phyloP scores from a whole-genome alignment of 2,113 vertebrate species.

The Ciconia stormi region DNA sequence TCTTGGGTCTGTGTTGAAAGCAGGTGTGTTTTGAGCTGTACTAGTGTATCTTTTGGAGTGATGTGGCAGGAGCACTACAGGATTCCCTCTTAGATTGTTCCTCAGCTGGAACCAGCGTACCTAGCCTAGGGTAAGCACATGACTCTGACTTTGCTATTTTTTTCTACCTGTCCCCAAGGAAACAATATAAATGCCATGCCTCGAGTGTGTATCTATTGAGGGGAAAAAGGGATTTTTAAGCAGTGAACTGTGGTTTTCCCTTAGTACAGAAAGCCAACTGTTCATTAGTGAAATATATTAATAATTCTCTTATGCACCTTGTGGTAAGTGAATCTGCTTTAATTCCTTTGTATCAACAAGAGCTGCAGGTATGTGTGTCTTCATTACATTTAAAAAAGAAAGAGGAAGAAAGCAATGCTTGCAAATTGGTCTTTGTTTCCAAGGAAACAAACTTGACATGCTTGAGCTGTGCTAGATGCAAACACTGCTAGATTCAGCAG shows the following conservation, averaged over 20 bases:
- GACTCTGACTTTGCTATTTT: background rate
- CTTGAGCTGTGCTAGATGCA: conserved; percentile 54
- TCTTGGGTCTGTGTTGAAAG: background rate
- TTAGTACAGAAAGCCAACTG: background rate
- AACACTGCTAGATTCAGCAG: conserved; percentile 27
- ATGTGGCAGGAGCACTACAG: background rate
- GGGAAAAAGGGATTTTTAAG: background rate
- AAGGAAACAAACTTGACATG: conserved; percentile 72
- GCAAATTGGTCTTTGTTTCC: conserved; percentile 70
- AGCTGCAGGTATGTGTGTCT: conserved; percentile 34
- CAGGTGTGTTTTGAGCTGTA: background rate
- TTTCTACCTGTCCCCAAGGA: background rate
- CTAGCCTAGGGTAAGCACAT: background rate
- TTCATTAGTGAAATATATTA: conserved; percentile 8
- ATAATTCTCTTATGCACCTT: background rate
- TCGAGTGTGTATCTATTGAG: background rate
- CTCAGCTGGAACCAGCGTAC: background rate
- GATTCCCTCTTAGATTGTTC: background rate
- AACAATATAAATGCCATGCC: background rate
- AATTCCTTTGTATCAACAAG: conserved; percentile 16
- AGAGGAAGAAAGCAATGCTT: conserved; percentile 16
- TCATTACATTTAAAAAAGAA: background rate
- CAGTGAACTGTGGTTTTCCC: background rate
- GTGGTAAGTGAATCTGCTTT: background rate
- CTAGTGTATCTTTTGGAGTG: background rate